A percentile compares a stretch with the other conserved stretches of the same genome.
These are phyloP conservation scores for Carassius gibelio DNA, from an alignment of 2,113 vertebrate species.

Conservation along the genomic window DNA sequence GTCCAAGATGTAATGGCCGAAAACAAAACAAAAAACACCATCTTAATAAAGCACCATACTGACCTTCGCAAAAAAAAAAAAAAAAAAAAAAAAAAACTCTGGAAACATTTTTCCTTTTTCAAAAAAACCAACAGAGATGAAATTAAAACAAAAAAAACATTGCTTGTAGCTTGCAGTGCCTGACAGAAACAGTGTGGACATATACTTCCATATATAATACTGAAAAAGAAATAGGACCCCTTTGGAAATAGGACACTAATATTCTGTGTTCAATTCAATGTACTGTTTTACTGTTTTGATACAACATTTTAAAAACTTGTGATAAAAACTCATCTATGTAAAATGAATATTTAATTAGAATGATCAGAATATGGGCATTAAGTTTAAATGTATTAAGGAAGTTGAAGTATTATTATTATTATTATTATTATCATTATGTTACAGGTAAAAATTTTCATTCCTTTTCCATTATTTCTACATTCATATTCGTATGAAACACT, in stretches of 20 bases:
- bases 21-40: background rate
- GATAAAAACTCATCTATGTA: background rate
- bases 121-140: background rate
- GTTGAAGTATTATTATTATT: background rate
- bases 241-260: background rate
- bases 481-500: conserved; percentile 32
- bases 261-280: background rate
- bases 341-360: background rate
- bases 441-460: background rate
- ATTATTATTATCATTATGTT: background rate
- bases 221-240: background rate
- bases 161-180: background rate
- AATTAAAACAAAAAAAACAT: background rate
- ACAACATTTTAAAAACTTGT: background rate
- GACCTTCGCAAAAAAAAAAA: background rate
- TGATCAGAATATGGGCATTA: background rate
- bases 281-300: background rate
- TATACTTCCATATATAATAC: background rate
- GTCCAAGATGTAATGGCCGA: conserved; percentile 1
- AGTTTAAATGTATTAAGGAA: background rate
- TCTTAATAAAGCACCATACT: background rate
- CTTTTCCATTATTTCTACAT: conserved; percentile 15
- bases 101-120: background rate
- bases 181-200: background rate
- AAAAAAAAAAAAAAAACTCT: too few relatives aligned